These are phyloP conservation scores for Ursus arctos DNA, from an alignment of 2,113 vertebrate species.

Conservation along the genomic window DNA sequence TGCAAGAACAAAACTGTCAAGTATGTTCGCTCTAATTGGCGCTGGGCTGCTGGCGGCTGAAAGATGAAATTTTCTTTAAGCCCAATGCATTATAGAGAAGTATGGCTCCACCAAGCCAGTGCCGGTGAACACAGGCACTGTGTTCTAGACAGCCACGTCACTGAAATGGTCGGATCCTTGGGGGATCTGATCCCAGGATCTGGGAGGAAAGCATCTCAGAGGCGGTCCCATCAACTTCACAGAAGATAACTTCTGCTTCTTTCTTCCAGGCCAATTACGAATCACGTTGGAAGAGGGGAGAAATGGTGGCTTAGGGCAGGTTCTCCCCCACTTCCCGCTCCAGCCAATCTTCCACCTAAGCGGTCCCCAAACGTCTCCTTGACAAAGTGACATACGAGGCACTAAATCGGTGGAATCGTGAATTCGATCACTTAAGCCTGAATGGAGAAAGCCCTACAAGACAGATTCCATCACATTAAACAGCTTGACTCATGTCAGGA, in stretches of 20 bases:
- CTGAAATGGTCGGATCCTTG: not conserved
- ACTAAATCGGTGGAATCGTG: constrained; percentile 66
- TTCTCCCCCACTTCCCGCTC: constrained; percentile 69
- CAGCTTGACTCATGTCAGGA: constrained; percentile 7
- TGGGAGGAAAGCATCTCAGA: not conserved
- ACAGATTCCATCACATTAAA: constrained; percentile 43
- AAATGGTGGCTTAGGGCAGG: constrained; percentile 60
- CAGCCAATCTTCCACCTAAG: constrained; percentile 75
- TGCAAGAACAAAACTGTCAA: constrained; percentile 79
- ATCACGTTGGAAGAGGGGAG: constrained; percentile 30
- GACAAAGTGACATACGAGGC: constrained; percentile 76
- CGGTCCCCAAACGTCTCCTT: constrained; percentile 69
- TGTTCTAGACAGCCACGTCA: not conserved
- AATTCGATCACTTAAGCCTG: constrained; percentile 68
- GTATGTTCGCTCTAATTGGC: constrained; percentile 83
- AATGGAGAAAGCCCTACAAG: constrained; percentile 61
- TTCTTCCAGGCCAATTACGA: constrained; percentile 35
- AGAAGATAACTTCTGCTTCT: not conserved
- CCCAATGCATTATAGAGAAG: not conserved
- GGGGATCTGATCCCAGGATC: not conserved
- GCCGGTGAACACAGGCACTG: not conserved
- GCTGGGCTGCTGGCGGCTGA: constrained; percentile 69
- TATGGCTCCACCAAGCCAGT: not conserved
- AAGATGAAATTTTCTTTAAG: constrained; percentile 59
- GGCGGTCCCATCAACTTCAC: not conserved